phyloP scores from a whole-genome alignment of 2,888 invertebrate species.

The Cyclophora punctaria region DNA sequence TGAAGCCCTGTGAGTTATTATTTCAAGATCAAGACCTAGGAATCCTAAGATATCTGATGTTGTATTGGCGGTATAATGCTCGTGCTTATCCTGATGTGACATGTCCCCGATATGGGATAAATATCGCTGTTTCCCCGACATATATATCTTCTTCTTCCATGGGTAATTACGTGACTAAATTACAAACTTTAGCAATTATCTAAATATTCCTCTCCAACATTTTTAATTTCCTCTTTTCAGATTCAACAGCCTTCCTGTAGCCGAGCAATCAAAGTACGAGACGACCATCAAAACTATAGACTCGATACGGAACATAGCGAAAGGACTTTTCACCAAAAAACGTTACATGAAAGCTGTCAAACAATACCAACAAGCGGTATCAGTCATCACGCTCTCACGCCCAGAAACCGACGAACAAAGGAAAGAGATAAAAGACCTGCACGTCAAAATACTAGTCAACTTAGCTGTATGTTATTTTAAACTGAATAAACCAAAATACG shows the following conservation, averaged over 20 bases:
- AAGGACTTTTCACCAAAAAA: constrained; percentile 36
- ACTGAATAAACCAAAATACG: constrained; percentile 47
- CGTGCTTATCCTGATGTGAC: too few species aligned
- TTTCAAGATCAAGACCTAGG: too few species aligned
- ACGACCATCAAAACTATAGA: constrained; percentile 45
- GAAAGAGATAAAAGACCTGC: constrained; percentile 37
- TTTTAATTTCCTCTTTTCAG: constrained; percentile 27
- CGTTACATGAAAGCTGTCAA: constrained; percentile 41
- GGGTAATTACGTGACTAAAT: too few species aligned
- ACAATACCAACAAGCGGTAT: constrained; percentile 50
- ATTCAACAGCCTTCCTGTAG: constrained; percentile 51
- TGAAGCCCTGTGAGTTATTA: too few species aligned
- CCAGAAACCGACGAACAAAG: constrained; percentile 35
- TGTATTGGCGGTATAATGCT: too few species aligned
- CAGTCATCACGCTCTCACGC: constrained; percentile 37
- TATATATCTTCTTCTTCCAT: too few species aligned
- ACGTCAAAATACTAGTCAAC: constrained; percentile 46
- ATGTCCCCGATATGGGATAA: too few species aligned
- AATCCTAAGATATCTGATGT: too few species aligned
- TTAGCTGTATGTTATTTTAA: constrained; percentile 58
- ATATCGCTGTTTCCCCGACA: too few species aligned
- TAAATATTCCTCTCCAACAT: too few species aligned
- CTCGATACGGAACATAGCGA: constrained; percentile 43
- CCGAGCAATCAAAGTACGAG: constrained; percentile 50
- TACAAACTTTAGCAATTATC: too few species aligned